Evolutionary conservation across 2,797 vertebrate species (phyloP).

Genomic region (Eospalax fontanierii): DNA sequence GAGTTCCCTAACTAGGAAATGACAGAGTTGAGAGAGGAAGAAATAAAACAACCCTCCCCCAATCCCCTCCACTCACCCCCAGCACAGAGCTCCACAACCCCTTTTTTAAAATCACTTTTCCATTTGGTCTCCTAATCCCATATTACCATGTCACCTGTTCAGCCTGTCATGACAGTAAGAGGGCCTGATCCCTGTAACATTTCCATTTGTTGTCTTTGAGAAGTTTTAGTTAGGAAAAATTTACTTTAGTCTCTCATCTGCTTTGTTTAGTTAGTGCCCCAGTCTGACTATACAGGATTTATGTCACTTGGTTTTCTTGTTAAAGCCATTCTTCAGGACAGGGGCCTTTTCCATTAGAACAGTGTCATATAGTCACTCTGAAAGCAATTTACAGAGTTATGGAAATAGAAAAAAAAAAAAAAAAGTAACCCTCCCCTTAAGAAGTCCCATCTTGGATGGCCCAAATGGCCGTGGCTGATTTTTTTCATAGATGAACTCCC

Average conservation of each 20-base stretch:
- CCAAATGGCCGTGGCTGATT: not conserved
- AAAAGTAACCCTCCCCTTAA: not conserved
- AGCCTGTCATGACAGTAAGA: not conserved
- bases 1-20: not conserved
- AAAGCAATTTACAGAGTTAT: not conserved
- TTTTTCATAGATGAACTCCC: not conserved
- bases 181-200: not conserved
- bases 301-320: not conserved
- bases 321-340: not conserved
- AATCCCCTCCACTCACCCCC: too few relatives aligned
- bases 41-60: not conserved
- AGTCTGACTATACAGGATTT: not conserved
- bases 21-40: not conserved
- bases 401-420: constrained; percentile 14
- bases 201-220: not conserved
- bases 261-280: not conserved
- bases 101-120: not conserved
- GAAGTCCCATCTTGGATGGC: not conserved
- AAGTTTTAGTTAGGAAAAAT: not conserved
- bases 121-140: not conserved
- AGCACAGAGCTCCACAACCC: not conserved
- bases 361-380: not conserved
- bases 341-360: not conserved
- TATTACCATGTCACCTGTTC: not conserved
- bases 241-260: not conserved